Percentiles rank a stretch among this genome's conserved stretches.
Conservation (phyloP, 2,888 invertebrate species). For the Lasioglossum zephyrum region DNA sequence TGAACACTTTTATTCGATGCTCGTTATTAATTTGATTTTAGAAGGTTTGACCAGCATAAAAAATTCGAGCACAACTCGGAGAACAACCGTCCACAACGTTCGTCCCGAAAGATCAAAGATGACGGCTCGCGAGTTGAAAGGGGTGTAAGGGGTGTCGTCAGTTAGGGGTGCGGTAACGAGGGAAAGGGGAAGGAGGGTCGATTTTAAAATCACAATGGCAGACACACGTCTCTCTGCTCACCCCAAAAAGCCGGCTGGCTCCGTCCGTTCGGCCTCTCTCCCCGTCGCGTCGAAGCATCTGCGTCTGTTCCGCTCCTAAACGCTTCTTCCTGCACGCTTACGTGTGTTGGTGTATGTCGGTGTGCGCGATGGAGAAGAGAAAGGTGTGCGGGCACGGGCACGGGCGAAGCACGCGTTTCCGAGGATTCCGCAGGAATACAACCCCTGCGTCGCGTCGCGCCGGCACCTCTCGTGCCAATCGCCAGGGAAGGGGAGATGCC, state of each 20-base stretch:
- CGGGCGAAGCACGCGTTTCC: slow-evolving; percentile 72
- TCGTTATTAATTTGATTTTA: no score
- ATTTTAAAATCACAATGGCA: slow-evolving; percentile 84
- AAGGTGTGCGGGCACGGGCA: slow-evolving; percentile 67
- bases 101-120: background rate
- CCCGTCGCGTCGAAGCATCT: slow-evolving; percentile 74
- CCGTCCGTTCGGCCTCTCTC: slow-evolving; percentile 58
- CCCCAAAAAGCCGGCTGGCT: slow-evolving; percentile 65
- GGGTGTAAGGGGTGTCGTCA: background rate
- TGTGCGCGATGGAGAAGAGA: slow-evolving; percentile 1
- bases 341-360: slow-evolving; percentile 9
- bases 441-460: slow-evolving; percentile 54
- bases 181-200: slow-evolving; percentile 62
- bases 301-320: slow-evolving; percentile 71
- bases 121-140: background rate
- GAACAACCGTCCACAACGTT: background rate
- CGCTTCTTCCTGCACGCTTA: slow-evolving; percentile 52
- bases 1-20: background rate
- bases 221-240: slow-evolving; percentile 76
- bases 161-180: slow-evolving; percentile 45
- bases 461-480: slow-evolving; percentile 53
- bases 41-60: background rate
- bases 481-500: slow-evolving; percentile 17
- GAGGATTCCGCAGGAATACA: slow-evolving; percentile 65
- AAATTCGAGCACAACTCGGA: background rate